Conservation (phyloP, 2,888 invertebrate genomes). For the Sycophila texana region DNA sequence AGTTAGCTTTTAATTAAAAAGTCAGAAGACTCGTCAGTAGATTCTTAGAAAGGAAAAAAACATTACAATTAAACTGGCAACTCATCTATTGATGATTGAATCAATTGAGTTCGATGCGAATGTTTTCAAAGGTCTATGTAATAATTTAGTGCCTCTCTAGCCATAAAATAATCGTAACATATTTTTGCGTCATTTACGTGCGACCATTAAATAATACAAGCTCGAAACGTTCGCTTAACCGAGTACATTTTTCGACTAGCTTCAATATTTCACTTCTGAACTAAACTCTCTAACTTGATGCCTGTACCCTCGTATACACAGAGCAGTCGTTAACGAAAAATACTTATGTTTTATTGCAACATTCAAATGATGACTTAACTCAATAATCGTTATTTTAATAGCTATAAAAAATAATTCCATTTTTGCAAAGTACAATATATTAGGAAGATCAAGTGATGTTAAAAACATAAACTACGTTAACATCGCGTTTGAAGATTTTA, state of each 20-base stretch:
- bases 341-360: too few relatives aligned
- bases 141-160: not conserved
- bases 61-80: not conserved
- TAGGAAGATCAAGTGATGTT: too few relatives aligned
- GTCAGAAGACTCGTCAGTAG: not conserved
- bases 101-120: not conserved
- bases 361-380: too few relatives aligned
- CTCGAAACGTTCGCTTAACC: not conserved
- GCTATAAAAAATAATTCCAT: too few relatives aligned
- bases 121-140: not conserved
- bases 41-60: constrained; percentile 12
- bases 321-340: too few relatives aligned
- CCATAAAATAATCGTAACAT: not conserved
- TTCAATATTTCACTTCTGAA: too few relatives aligned
- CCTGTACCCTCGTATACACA: too few relatives aligned
- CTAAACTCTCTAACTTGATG: too few relatives aligned
- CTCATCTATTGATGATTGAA: not conserved
- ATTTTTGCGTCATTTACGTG: not conserved
- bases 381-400: too few relatives aligned
- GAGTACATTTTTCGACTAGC: not conserved
- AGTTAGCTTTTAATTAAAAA: not conserved
- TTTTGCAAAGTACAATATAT: too few relatives aligned
- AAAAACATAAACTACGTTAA: too few relatives aligned
- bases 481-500: too few relatives aligned
- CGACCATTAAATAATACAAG: not conserved